Evolutionary conservation across 35 echinoderm and acorn worm species (phyloP).

Genomic region (Ophiothrix spiculata): DNA sequence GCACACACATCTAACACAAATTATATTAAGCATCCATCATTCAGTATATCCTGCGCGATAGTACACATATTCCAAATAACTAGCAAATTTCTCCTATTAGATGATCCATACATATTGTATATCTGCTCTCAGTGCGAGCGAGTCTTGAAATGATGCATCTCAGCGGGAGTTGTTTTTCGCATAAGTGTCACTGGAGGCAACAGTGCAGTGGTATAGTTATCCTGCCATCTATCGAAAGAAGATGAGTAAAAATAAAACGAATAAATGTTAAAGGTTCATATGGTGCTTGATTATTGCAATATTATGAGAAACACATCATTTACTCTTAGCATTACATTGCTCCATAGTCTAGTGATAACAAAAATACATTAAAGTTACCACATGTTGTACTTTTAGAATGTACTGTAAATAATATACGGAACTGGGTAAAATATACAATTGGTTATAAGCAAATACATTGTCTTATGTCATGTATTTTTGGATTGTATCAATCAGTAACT

Average conservation of each 20-base stretch:
- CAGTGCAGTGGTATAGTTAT: background rate
- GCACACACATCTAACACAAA: background rate
- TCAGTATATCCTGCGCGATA: background rate
- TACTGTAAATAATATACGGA: too few relatives aligned
- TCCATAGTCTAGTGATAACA: too few relatives aligned
- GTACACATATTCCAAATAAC: background rate
- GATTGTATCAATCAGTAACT: too few relatives aligned
- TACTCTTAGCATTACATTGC: too few relatives aligned
- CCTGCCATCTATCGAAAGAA: background rate
- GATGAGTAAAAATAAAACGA: background rate
- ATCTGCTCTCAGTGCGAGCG: background rate
- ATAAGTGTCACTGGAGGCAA: background rate
- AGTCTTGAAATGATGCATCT: background rate
- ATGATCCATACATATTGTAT: background rate
- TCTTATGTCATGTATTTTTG: too few relatives aligned
- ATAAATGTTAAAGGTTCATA: too few relatives aligned
- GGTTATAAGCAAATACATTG: too few relatives aligned
- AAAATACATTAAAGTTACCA: too few relatives aligned
- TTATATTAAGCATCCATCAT: background rate
- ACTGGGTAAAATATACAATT: too few relatives aligned
- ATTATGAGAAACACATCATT: too few relatives aligned
- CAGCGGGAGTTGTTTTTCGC: background rate
- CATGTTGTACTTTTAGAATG: too few relatives aligned
- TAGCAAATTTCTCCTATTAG: background rate
- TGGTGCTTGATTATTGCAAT: too few relatives aligned